A percentile compares a stretch with the other conserved stretches of the same genome.
Evolutionary conservation across 2,888 invertebrate species (phyloP).

Genomic region (Tanytarsus gracilentus): DNA sequence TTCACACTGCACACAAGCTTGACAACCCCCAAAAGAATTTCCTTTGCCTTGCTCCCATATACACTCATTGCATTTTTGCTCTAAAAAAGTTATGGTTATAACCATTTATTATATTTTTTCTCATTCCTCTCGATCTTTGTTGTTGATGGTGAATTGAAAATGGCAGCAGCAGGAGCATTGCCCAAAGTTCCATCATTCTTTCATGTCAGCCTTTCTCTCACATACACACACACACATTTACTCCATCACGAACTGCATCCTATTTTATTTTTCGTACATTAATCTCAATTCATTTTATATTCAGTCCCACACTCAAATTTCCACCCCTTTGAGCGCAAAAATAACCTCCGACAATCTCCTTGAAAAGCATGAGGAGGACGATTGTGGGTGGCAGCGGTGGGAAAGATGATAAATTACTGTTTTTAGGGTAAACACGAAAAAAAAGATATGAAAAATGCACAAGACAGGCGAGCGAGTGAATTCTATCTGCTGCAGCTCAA

Average conservation of each 20-base stretch:
- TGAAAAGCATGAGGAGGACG: background rate
- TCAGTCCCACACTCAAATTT: background rate
- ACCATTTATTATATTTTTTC: conserved; percentile 24
- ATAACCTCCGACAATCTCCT: conserved; percentile 7
- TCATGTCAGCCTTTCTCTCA: conserved; percentile 2
- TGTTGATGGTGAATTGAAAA: conserved; percentile 27
- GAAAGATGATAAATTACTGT: conserved; percentile 27
- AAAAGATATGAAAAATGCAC: conserved; percentile 28
- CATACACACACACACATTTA: background rate
- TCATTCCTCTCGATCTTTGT: background rate
- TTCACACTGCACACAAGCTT: conserved; percentile 17
- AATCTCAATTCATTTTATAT: conserved; percentile 7
- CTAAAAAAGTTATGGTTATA: conserved; percentile 23
- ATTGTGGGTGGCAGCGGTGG: background rate
- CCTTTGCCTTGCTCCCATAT: background rate
- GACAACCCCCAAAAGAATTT: conserved; percentile 24
- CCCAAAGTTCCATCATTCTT: conserved; percentile 10
- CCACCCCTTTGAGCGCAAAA: no score
- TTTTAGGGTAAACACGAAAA: conserved; percentile 28
- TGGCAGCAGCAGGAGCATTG: conserved; percentile 18
- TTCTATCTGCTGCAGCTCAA: background rate
- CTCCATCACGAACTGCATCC: background rate
- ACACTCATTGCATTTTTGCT: no score
- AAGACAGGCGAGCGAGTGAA: conserved; percentile 23
- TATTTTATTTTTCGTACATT: background rate